Evolutionary conservation across 2,797 vertebrate genomes (phyloP).

Genomic region (Pterois miles): DNA sequence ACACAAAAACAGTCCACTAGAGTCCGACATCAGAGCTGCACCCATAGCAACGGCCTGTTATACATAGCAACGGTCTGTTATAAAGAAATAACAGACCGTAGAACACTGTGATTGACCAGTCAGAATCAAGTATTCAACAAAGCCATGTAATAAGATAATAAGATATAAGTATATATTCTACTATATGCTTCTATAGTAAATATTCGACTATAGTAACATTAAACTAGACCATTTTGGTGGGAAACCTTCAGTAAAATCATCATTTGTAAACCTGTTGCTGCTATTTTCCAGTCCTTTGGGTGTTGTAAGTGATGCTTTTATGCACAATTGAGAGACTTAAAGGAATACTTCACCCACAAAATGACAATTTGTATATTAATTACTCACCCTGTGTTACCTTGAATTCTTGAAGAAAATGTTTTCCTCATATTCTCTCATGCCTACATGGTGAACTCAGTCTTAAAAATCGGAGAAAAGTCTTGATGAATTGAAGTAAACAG

Average conservation of each 20-base stretch:
- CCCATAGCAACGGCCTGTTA: no score
- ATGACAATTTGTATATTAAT: neutral
- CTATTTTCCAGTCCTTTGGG: neutral
- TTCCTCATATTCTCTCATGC: neutral
- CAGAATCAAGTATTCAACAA: no score
- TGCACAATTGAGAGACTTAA: neutral
- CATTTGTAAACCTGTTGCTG: neutral
- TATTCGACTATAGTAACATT: no score
- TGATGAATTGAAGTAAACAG: fast-evolving
- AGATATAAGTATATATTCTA: no score
- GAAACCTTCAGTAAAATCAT: neutral
- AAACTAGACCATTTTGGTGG: neutral
- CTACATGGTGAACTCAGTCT: fast-evolving
- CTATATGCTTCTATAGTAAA: no score
- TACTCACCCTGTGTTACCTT: neutral
- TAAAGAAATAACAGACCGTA: no score
- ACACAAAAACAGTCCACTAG: no score
- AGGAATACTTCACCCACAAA: neutral
- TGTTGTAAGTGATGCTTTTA: neutral
- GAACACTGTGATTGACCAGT: no score
- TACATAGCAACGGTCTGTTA: no score
- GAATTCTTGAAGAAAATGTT: neutral
- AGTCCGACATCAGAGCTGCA: no score
- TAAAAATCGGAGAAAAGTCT: neutral
- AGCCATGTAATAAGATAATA: no score